Percentiles rank a stretch among this genome's conserved stretches.
phyloP scores from a whole-genome alignment of 2,797 vertebrate genomes.

The Kryptolebias ocellatus region DNA sequence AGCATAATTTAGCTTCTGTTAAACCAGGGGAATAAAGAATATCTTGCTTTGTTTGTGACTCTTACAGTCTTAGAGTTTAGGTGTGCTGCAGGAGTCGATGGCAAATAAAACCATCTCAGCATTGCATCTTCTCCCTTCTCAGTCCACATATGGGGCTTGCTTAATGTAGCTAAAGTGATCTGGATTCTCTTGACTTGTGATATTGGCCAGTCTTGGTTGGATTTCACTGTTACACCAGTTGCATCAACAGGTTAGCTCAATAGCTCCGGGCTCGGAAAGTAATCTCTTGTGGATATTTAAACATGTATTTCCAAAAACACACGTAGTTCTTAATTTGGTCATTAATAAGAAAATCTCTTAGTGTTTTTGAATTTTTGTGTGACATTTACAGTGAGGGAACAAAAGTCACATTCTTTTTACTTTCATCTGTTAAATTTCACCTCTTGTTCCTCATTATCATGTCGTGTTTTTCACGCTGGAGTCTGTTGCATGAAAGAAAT shows the following conservation, averaged over 20 bases:
- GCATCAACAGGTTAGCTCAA: background rate
- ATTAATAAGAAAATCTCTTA: background rate
- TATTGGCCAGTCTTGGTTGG: no score
- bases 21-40: background rate
- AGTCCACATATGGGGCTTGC: no score
- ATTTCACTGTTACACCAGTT: no score
- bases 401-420: background rate
- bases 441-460: background rate
- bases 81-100: background rate
- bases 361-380: background rate
- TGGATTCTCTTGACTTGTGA: background rate
- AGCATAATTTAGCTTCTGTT: background rate
- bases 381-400: background rate
- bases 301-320: background rate
- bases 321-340: background rate
- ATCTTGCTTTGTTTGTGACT: background rate
- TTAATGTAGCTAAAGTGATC: background rate
- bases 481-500: conserved; percentile 1
- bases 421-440: background rate
- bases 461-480: background rate
- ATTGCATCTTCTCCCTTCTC: background rate
- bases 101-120: background rate
- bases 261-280: background rate
- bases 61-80: background rate
- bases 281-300: no score